A percentile compares a stretch with the other conserved stretches of the same genome.
Evolutionary conservation across 2,888 invertebrate species (phyloP).

Genomic region (Eretmocerus hayati): DNA sequence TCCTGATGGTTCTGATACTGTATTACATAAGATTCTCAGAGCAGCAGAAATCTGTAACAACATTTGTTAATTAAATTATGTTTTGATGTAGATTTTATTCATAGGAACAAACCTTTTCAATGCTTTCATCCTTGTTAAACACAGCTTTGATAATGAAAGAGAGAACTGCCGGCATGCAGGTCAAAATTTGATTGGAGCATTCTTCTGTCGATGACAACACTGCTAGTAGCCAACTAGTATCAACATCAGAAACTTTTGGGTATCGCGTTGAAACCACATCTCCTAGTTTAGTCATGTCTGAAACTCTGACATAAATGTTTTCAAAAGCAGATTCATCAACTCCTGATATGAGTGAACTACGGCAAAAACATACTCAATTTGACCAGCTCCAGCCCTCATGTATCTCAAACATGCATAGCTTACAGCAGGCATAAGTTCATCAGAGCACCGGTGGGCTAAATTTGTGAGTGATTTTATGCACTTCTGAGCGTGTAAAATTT

Average conservation of each 20-base stretch:
- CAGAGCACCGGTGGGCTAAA: slow-evolving; percentile 29
- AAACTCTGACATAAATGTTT: slow-evolving; percentile 24
- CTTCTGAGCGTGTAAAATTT: slow-evolving; percentile 38
- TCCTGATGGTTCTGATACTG: slow-evolving; percentile 30
- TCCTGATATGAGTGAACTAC: slow-evolving; percentile 2
- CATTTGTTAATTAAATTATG: not conserved
- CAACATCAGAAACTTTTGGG: slow-evolving; percentile 22
- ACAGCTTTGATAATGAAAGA: slow-evolving; percentile 21
- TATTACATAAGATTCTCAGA: slow-evolving; percentile 38
- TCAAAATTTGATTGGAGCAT: slow-evolving; percentile 24
- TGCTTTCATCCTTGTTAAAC: slow-evolving; percentile 15
- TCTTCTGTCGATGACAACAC: slow-evolving; percentile 33
- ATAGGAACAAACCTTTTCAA: slow-evolving; percentile 25
- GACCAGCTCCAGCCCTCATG: slow-evolving; percentile 28
- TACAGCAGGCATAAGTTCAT: slow-evolving; percentile 30
- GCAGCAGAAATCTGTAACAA: slow-evolving; percentile 32
- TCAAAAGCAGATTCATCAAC: not conserved
- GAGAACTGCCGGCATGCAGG: slow-evolving; percentile 4
- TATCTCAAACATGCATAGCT: slow-evolving; percentile 37
- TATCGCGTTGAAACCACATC: slow-evolving; percentile 23
- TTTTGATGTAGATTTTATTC: not conserved
- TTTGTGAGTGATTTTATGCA: slow-evolving; percentile 32
- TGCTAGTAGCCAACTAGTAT: slow-evolving; percentile 37
- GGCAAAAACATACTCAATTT: slow-evolving; percentile 33
- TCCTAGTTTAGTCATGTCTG: slow-evolving; percentile 29